phyloP scores from a whole-genome alignment of 2,888 invertebrate species.

The Polydrusus pterygomalis region DNA sequence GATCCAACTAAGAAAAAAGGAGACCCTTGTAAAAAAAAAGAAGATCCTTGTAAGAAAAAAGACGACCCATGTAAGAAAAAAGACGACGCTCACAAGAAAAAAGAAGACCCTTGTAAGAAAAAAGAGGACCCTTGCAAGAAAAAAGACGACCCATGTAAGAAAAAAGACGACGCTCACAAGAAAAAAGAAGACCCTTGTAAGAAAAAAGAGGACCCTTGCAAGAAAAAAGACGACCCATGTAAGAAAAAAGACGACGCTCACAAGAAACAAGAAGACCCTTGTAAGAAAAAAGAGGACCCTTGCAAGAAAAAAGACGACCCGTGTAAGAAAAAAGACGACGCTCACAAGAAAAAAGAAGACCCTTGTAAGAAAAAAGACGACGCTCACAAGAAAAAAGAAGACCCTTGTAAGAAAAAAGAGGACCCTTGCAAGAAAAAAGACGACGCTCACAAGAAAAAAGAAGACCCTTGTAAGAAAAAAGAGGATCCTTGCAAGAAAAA shows the following conservation, averaged over 20 bases:
- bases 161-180: conserved; percentile 37
- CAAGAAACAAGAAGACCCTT: conserved; percentile 53
- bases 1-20: conserved; percentile 18
- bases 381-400: conserved; percentile 39
- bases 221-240: conserved; percentile 53
- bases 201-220: conserved; percentile 48
- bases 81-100: conserved; percentile 46
- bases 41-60: conserved; percentile 34
- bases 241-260: conserved; percentile 54
- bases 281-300: conserved; percentile 52
- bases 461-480: conserved; percentile 52
- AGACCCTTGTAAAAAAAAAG: conserved; percentile 41
- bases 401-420: conserved; percentile 53
- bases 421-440: conserved; percentile 51
- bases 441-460: conserved; percentile 37
- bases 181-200: conserved; percentile 45
- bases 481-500: conserved; percentile 27
- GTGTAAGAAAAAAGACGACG: conserved; percentile 46
- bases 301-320: conserved; percentile 49
- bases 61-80: conserved; percentile 37
- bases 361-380: conserved; percentile 54
- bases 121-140: conserved; percentile 31
- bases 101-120: conserved; percentile 50
- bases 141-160: conserved; percentile 47
- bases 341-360: conserved; percentile 45